Evolutionary conservation across 2,797 vertebrate species (phyloP).

Genomic region (Bradypodion ventrale): DNA sequence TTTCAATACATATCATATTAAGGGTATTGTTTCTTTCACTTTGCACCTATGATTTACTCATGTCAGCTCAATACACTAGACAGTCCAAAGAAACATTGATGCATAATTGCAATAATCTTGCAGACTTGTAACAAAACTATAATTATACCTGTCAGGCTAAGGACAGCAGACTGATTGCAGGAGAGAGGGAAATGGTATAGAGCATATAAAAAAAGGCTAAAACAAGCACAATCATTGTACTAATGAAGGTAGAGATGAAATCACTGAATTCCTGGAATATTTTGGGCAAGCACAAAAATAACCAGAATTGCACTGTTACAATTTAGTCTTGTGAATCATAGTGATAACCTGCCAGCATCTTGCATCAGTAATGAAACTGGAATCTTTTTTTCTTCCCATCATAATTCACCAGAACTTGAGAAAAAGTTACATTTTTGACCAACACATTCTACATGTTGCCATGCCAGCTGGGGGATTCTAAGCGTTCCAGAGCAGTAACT

Average conservation of each 20-base stretch:
- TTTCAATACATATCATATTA: not conserved
- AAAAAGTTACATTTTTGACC: too few species aligned
- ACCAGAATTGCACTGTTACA: not conserved
- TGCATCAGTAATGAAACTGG: not conserved
- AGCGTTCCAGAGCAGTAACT: too few species aligned
- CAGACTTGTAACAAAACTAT: not conserved
- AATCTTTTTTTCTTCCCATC: not conserved
- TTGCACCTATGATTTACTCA: not conserved
- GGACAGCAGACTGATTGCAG: not conserved
- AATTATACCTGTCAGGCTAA: not conserved
- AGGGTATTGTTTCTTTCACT: not conserved
- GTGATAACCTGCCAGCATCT: not conserved
- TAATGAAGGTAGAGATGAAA: not conserved
- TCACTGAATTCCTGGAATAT: not conserved
- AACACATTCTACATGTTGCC: too few species aligned
- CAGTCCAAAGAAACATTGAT: not conserved
- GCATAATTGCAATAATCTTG: not conserved
- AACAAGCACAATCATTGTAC: not conserved
- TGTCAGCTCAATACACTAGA: not conserved
- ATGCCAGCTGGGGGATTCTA: too few species aligned
- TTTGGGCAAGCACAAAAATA: not conserved
- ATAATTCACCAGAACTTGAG: not conserved
- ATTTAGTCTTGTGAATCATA: not conserved
- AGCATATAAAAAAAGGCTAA: not conserved
- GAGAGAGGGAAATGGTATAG: not conserved